These are phyloP conservation scores for Drosophila ochracea DNA, from an alignment of 2,888 invertebrate genomes.

Conservation along the genomic window DNA sequence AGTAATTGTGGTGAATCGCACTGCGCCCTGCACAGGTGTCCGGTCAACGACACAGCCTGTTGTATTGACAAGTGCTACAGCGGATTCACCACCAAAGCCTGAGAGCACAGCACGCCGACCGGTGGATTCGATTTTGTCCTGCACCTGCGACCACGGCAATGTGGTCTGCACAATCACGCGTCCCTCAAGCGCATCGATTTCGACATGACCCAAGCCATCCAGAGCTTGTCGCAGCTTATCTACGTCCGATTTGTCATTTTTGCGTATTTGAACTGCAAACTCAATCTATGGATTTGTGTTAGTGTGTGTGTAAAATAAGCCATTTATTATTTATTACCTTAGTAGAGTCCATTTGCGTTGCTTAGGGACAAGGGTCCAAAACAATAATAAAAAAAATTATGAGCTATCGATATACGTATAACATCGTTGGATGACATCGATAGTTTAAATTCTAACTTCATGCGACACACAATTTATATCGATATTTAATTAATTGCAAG, in stretches of 20 bases:
- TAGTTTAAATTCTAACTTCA: neutral
- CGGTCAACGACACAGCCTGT: slow-evolving; percentile 79
- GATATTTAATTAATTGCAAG: slow-evolving; percentile 3
- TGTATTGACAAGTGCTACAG: slow-evolving; percentile 90
- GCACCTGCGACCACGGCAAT: slow-evolving; percentile 84
- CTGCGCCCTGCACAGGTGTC: slow-evolving; percentile 89
- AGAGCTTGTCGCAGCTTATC: slow-evolving; percentile 83
- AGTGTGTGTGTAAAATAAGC: neutral
- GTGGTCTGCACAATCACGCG: slow-evolving; percentile 82
- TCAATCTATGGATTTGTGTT: slow-evolving; percentile 86
- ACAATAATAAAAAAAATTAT: neutral
- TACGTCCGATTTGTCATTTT: slow-evolving; percentile 84
- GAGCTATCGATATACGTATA: slow-evolving; percentile 7
- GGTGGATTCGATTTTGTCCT: slow-evolving; percentile 86
- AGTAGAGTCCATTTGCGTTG: slow-evolving; percentile 71
- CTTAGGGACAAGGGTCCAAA: neutral
- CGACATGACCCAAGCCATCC: slow-evolving; percentile 81
- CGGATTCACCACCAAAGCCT: slow-evolving; percentile 91
- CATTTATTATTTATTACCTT: slow-evolving; percentile 60
- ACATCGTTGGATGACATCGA: neutral
- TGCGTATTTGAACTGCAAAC: slow-evolving; percentile 88
- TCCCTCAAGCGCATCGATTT: slow-evolving; percentile 80
- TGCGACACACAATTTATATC: neutral
- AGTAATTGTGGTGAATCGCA: slow-evolving; percentile 88
- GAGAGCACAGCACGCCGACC: slow-evolving; percentile 91